A percentile compares a stretch with the other conserved stretches of the same genome.
Conservation (phyloP, 2,888 invertebrate species). For the Podotricha telesiphe region DNA sequence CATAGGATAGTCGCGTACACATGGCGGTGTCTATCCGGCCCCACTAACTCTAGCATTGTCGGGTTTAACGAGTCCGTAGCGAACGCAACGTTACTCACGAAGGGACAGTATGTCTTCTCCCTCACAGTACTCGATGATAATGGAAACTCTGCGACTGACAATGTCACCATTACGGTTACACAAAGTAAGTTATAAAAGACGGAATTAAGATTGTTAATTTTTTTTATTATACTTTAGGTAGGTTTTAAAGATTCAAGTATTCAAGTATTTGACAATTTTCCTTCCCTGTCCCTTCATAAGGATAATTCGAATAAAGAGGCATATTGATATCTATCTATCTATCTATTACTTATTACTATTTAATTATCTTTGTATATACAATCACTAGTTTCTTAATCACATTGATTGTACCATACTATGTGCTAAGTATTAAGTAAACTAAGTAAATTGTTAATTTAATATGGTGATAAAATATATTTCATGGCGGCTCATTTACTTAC, state of each 20-base stretch:
- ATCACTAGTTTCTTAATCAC: too few species aligned
- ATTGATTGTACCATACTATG: not conserved
- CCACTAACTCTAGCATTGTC: slow-evolving; percentile 82
- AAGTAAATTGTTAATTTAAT: too few species aligned
- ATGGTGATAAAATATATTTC: too few species aligned
- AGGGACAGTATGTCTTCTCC: slow-evolving; percentile 92
- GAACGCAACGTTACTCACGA: slow-evolving; percentile 91
- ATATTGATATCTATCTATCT: not conserved
- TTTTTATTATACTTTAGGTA: too few species aligned
- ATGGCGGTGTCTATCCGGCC: slow-evolving; percentile 92
- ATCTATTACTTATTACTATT: not conserved
- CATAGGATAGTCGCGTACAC: slow-evolving; percentile 91
- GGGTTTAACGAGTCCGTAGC: slow-evolving; percentile 86
- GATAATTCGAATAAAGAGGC: too few species aligned
- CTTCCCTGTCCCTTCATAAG: too few species aligned
- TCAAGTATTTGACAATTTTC: too few species aligned
- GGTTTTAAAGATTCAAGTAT: too few species aligned
- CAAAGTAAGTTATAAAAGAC: slow-evolving; percentile 87
- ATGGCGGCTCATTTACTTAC: too few species aligned
- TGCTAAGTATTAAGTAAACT: too few species aligned
- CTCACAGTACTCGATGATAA: slow-evolving; percentile 93
- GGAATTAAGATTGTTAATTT: not conserved
- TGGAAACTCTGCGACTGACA: slow-evolving; percentile 90
- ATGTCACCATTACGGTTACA: slow-evolving; percentile 89
- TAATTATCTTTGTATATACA: not conserved